phyloP scores from a whole-genome alignment of 2,888 invertebrate genomes.

The Dastarcus helophoroides region DNA sequence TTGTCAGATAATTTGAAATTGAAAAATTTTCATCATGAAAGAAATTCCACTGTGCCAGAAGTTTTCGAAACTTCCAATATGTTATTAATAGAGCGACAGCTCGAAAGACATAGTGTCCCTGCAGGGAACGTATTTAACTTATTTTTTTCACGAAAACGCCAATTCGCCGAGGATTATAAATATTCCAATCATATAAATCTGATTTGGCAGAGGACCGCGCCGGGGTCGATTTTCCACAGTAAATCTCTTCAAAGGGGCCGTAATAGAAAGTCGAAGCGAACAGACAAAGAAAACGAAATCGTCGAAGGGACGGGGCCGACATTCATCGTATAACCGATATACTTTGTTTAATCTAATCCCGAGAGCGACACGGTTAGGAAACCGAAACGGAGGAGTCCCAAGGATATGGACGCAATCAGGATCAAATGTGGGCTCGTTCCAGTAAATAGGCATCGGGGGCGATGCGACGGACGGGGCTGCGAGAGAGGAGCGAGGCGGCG shows the following conservation, averaged over 20 bases:
- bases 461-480: constrained; percentile 4
- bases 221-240: constrained; percentile 13
- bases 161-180: constrained; percentile 28
- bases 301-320: no score
- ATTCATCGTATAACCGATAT: no score
- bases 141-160: no score
- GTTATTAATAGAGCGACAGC: no score
- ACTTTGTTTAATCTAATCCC: constrained; percentile 32
- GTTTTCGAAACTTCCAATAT: no score
- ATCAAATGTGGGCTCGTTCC: constrained; percentile 33
- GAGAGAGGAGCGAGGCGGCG: no score
- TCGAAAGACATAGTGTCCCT: no score
- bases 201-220: constrained; percentile 17
- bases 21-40: no score
- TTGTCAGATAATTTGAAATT: no score
- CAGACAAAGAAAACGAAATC: background rate
- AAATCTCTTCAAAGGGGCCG: constrained; percentile 7
- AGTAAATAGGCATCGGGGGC: constrained; percentile 26
- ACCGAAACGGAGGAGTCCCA: constrained; percentile 14
- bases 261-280: constrained; percentile 8
- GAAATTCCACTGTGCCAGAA: no score
- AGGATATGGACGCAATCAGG: constrained; percentile 32
- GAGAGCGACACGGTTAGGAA: constrained; percentile 3
- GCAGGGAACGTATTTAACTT: no score
- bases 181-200: constrained; percentile 33